These are phyloP conservation scores for Aix galericulata DNA, from an alignment of 2,113 vertebrate genomes.

Conservation along the genomic window DNA sequence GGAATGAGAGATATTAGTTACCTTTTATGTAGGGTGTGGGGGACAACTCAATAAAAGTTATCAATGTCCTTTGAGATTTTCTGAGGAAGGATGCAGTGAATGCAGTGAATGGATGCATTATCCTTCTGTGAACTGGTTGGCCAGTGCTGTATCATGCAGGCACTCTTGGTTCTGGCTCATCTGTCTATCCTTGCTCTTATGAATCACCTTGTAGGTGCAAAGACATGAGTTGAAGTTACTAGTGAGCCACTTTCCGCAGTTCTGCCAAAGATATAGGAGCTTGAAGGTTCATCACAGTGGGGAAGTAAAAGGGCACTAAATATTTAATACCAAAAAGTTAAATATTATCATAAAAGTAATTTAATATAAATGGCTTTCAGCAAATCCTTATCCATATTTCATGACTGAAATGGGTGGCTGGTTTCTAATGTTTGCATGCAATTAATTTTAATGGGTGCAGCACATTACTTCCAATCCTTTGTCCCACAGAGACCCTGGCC, in stretches of 20 bases:
- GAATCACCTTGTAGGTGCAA: neutral
- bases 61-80: neutral
- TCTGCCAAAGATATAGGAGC: neutral
- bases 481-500: constrained; percentile 25
- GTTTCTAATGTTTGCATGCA: constrained; percentile 76
- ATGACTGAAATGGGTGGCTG: constrained; percentile 70
- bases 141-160: neutral
- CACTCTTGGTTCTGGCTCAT: neutral
- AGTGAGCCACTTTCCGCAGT: neutral
- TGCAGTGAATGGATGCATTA: neutral
- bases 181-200: neutral
- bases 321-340: constrained; percentile 79
- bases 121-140: neutral
- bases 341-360: constrained; percentile 83
- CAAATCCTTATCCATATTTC: constrained; percentile 79
- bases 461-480: constrained; percentile 51
- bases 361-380: constrained; percentile 82
- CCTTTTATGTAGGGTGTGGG: neutral
- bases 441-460: constrained; percentile 80
- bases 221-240: neutral
- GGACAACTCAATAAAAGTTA: neutral
- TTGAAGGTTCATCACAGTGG: constrained; percentile 37
- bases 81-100: neutral
- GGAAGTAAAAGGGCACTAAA: constrained; percentile 69
- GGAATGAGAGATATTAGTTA: neutral